phyloP scores from a whole-genome alignment of 2,113 vertebrate genomes.

The Callocephalon fimbriatum region DNA sequence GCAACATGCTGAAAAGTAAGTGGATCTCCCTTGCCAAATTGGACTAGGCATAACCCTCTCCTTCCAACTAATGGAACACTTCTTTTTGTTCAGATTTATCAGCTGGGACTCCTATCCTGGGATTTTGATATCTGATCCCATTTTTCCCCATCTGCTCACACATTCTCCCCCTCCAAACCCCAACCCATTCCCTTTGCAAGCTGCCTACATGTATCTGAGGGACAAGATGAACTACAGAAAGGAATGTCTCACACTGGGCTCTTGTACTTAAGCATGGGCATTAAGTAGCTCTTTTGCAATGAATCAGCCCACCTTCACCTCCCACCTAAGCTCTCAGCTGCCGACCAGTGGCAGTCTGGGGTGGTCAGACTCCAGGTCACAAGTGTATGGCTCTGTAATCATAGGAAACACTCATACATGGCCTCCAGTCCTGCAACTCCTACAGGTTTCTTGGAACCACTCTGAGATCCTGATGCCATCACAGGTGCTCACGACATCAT shows the following conservation, averaged over 20 bases:
- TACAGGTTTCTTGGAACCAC: not conserved
- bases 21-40: not conserved
- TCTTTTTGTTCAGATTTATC: constrained; percentile 10
- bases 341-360: not conserved
- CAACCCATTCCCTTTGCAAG: not conserved
- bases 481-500: not conserved
- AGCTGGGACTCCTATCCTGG: not conserved
- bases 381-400: not conserved
- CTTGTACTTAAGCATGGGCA: not conserved
- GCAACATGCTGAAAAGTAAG: not conserved
- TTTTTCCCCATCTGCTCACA: not conserved
- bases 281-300: not conserved
- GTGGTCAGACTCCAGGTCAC: not conserved
- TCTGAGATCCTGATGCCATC: not conserved
- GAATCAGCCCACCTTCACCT: not conserved
- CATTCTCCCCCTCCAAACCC: not conserved
- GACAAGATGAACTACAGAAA: not conserved
- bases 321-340: not conserved
- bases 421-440: not conserved
- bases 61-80: constrained; percentile 21
- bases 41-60: not conserved
- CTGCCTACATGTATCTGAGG: not conserved
- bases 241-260: not conserved
- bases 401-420: not conserved
- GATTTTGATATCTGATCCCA: not conserved